Evolutionary conservation across 1,140 invertebrate genomes (phyloP), one percentile per base, ranked within the genome.

Genomic region (Thrips palmi): DNA sequence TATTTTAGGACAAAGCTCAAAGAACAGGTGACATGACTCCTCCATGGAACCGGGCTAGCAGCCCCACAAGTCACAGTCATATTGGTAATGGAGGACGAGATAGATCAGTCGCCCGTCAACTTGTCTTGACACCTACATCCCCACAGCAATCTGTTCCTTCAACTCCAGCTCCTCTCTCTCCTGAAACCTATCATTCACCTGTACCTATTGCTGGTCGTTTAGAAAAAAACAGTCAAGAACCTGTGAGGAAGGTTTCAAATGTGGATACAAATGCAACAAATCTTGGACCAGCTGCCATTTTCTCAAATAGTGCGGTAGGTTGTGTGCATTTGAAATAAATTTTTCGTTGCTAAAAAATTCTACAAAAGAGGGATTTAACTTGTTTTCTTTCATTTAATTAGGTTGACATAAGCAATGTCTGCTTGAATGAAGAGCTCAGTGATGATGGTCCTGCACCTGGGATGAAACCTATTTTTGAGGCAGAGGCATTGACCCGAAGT

Each of bases 301-400:
- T 89, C 54, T 82, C 82, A 1, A 88, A 92, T 49, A 88, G 83
- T 51, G 77, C 81, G n/a, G 81, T 89, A 1, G 82, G 82, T 54
- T 57, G 12, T 19, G 19, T 32, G 17, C 37, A 14, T 12, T 63
- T 4, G 49, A 54, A 30, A 27, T 39, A 24, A 25, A n/a, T 18
- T 28, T 36, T 3, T 10, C 25, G 36, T 4, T 3, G 14, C 3
- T 18, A 36, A 33, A 3, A 8, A n/a, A 6, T 14, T 30, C 10
- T 12, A 10, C 2, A 33, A 8, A 33, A 4, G 22, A 25, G 2
- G 25, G 3, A 4, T 24, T 23, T 21, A 17, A 15, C 11, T 4
- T 17, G 12, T 34, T 15, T 29, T 15, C 14, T 15, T 5, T 22
- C 14, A 35, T 19, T 1, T 22, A 19, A 7, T 35, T 35, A 49